Percentiles rank a stretch among this genome's conserved stretches.
Evolutionary conservation across 2,888 invertebrate species (phyloP).

Genomic region (Ormyrus rosae): DNA sequence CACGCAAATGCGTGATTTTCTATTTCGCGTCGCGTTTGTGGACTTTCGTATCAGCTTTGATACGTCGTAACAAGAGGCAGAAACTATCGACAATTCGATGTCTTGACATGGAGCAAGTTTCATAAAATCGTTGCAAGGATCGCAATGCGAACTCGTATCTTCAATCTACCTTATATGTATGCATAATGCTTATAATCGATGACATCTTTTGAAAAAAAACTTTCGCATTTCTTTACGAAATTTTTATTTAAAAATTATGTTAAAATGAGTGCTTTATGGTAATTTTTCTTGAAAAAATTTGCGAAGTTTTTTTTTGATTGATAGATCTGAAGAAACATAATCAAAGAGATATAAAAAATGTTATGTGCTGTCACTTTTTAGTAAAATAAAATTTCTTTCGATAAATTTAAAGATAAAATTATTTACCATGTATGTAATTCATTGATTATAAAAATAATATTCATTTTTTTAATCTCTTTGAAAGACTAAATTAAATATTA

Average conservation of each 20-base stretch:
- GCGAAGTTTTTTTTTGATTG: neutral
- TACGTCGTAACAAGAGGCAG: constrained; percentile 55
- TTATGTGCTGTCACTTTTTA: neutral
- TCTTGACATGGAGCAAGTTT: constrained; percentile 53
- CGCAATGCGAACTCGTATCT: constrained; percentile 8
- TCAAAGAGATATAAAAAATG: constrained; percentile 14
- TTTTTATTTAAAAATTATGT: constrained; percentile 18
- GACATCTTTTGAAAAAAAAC: constrained; percentile 9
- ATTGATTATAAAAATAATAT: neutral
- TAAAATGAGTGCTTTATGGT: constrained; percentile 27
- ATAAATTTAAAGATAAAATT: neutral
- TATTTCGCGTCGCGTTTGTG: constrained; percentile 50
- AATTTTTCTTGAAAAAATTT: constrained; percentile 24
- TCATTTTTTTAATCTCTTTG: neutral
- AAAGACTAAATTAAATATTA: neutral
- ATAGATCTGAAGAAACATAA: constrained; percentile 6
- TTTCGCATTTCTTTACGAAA: constrained; percentile 6
- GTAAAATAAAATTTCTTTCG: neutral
- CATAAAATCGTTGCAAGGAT: neutral
- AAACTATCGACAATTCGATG: constrained; percentile 43
- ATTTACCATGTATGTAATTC: no score
- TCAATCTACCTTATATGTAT: constrained; percentile 4
- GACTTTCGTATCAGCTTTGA: constrained; percentile 50
- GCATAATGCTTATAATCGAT: constrained; percentile 23
- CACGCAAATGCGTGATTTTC: constrained; percentile 36